Evolutionary conservation across 2,888 invertebrate species (phyloP).

Genomic region (Dicycla oo): DNA sequence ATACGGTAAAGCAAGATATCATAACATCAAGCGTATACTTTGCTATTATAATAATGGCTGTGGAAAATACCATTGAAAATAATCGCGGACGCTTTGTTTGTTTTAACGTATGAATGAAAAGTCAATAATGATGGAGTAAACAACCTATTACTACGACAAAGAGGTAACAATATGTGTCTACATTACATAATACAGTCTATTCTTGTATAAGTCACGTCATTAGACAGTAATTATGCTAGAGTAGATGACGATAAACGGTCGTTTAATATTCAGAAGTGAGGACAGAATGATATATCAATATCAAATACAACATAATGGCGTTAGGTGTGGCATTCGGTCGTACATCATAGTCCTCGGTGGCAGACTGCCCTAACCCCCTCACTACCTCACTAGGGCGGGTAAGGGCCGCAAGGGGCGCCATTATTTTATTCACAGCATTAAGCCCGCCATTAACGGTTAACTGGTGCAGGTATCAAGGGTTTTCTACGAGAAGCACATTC

Average conservation of each 20-base stretch:
- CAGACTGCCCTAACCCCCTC: slow-evolving; percentile 73
- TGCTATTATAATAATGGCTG: slow-evolving; percentile 59
- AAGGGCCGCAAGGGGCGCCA: slow-evolving; percentile 64
- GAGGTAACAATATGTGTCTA: slow-evolving; percentile 45
- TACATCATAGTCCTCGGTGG: slow-evolving; percentile 71
- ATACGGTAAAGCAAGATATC: slow-evolving; percentile 59
- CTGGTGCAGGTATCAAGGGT: slow-evolving; percentile 79
- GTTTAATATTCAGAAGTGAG: slow-evolving; percentile 56
- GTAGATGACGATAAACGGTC: slow-evolving; percentile 38
- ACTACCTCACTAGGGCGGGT: too few relatives aligned
- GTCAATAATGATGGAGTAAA: slow-evolving; percentile 58
- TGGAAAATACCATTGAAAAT: slow-evolving; percentile 62
- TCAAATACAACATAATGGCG: slow-evolving; percentile 72
- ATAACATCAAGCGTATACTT: slow-evolving; percentile 56
- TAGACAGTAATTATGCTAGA: slow-evolving; percentile 44
- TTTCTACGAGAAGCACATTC: slow-evolving; percentile 76
- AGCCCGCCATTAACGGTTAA: slow-evolving; percentile 77
- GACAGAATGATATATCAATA: slow-evolving; percentile 68
- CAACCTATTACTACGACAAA: slow-evolving; percentile 52
- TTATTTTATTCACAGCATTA: slow-evolving; percentile 82
- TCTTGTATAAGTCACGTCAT: slow-evolving; percentile 44
- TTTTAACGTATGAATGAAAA: slow-evolving; percentile 58
- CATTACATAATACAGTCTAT: slow-evolving; percentile 55
- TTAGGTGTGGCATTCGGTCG: slow-evolving; percentile 65
- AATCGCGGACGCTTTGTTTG: slow-evolving; percentile 49